Conservation (phyloP, 1,140 invertebrate species). For the Drosophila dunni region DNA sequence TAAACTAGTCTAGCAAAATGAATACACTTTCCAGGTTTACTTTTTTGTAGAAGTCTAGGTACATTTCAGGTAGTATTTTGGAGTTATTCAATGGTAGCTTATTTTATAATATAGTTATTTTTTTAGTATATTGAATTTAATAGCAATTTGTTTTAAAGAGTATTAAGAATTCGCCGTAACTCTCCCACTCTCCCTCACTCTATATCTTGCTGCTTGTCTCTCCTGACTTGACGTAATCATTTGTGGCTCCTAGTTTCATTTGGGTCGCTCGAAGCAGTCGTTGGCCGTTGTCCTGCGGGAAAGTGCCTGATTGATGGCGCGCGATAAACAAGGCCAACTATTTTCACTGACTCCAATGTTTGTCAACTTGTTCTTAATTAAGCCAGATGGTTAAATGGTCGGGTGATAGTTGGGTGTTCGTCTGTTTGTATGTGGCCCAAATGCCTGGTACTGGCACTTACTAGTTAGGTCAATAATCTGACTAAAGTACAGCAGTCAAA, state of each 20-base stretch:
- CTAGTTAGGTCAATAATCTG: conserved; percentile 66
- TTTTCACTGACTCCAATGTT: conserved; percentile 72
- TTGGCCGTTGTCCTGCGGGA: conserved; percentile 66
- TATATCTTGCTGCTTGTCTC: neutral
- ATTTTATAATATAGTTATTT: too few species aligned
- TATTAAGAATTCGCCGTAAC: neutral
- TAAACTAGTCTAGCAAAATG: conserved; percentile 35
- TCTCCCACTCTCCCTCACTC: neutral
- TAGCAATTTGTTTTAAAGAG: conserved; percentile 1
- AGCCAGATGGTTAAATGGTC: conserved; percentile 61
- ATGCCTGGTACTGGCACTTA: conserved; percentile 27
- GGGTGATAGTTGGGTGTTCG: neutral
- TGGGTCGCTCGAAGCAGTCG: conserved; percentile 26
- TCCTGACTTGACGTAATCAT: conserved; percentile 26
- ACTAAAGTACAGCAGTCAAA: conserved; percentile 49
- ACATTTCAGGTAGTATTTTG: too few species aligned
- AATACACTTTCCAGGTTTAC: conserved; percentile 36
- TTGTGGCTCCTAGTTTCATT: conserved; percentile 37
- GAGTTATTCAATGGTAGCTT: too few species aligned
- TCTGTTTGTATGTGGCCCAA: neutral
- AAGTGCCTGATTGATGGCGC: conserved; percentile 65
- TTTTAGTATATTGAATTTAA: too few species aligned
- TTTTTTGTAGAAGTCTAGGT: neutral
- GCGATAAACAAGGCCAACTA: conserved; percentile 81
- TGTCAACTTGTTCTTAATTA: conserved; percentile 79